phyloP scores from a whole-genome alignment of 2,888 invertebrate species.

The Allolobophora icterica region DNA sequence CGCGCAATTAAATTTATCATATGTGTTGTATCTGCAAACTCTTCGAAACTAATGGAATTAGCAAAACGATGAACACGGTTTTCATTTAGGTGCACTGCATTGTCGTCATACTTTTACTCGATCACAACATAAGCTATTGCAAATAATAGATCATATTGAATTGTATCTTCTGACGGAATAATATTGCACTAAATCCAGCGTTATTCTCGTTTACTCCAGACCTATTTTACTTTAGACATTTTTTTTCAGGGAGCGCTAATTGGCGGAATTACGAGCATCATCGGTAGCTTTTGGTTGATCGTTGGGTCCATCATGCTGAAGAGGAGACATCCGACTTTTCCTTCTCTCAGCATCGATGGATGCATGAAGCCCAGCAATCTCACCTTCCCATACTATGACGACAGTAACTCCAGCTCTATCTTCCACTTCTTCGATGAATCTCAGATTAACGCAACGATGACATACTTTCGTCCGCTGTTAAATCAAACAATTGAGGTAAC shows the following conservation, averaged over 20 bases:
- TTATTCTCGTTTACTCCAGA: too few relatives aligned
- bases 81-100: too few relatives aligned
- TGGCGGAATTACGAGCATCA: background rate
- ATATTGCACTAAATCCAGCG: too few relatives aligned
- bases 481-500: background rate
- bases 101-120: too few relatives aligned
- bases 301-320: background rate
- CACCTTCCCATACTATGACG: background rate
- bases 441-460: background rate
- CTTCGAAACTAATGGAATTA: too few relatives aligned
- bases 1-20: too few relatives aligned
- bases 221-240: too few relatives aligned
- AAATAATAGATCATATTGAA: too few relatives aligned
- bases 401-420: background rate
- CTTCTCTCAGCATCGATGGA: background rate
- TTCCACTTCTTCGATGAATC: background rate
- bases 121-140: too few relatives aligned
- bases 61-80: too few relatives aligned
- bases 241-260: background rate
- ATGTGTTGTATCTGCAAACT: too few relatives aligned
- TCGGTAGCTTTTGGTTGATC: background rate
- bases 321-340: background rate
- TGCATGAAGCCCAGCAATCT: background rate
- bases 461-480: background rate
- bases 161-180: too few relatives aligned